A percentile compares a stretch with the other conserved stretches of the same genome.
Evolutionary conservation across 2,888 invertebrate genomes (phyloP).

Genomic region (Cremastinae sp.): DNA sequence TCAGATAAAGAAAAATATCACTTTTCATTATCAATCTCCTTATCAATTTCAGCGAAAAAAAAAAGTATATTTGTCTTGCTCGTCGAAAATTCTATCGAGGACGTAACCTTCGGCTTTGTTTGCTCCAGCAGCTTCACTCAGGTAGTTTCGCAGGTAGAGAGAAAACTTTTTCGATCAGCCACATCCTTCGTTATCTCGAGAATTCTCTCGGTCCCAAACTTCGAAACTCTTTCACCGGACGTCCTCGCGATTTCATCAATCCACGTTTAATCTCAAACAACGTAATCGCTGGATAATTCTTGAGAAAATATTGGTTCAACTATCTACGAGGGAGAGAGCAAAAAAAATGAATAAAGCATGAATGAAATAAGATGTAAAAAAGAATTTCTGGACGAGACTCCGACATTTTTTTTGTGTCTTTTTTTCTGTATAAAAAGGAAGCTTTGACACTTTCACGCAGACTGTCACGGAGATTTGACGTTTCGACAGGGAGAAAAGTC

Average conservation of each 20-base stretch:
- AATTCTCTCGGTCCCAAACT: constrained; percentile 16
- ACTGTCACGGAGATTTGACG: too few relatives aligned
- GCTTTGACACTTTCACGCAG: too few relatives aligned
- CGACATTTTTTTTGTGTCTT: too few relatives aligned
- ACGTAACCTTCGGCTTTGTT: constrained; percentile 46
- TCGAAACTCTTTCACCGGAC: constrained; percentile 13
- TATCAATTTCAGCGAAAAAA: constrained; percentile 14
- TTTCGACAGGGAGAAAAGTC: too few relatives aligned
- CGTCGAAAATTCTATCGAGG: background rate
- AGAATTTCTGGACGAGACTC: too few relatives aligned
- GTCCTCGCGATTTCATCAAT: constrained; percentile 7
- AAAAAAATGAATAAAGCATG: constrained; percentile 11
- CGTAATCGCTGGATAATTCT: constrained; percentile 51
- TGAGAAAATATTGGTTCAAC: constrained; percentile 50
- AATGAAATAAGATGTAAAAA: background rate
- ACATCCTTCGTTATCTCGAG: constrained; percentile 11
- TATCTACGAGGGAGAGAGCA: constrained; percentile 3
- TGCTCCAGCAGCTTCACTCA: background rate
- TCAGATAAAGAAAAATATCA: constrained; percentile 17
- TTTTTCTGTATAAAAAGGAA: too few relatives aligned
- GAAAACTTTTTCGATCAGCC: constrained; percentile 13
- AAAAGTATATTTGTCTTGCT: constrained; percentile 30
- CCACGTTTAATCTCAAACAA: constrained; percentile 49
- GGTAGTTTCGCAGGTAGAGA: constrained; percentile 10
- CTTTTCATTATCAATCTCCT: constrained; percentile 15